Evolutionary conservation across 2,888 invertebrate species (phyloP), one percentile per base, ranked within the genome.

Genomic region (Cantharis flavilabris): DNA sequence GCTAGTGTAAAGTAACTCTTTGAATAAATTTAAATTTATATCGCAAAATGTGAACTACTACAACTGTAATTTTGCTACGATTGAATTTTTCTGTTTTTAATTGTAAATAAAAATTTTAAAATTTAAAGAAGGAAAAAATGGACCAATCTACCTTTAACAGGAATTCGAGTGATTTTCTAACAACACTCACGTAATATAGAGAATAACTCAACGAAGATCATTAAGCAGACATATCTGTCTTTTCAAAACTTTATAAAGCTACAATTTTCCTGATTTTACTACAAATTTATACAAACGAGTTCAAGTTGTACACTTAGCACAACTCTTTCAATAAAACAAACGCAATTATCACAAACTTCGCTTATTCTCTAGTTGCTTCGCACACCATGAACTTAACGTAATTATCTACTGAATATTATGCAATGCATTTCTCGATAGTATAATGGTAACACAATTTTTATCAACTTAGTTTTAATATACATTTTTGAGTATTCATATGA

Each of bases 251-350:
- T 76, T 72, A 62, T 69, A 71, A 76, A 75, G 69, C 69, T 67
- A 71, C 76, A 76, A 70, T 76, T 76, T 76, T 72, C 76, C 18
- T 72, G 76, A 76, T 76, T 76, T 76, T 76, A 76, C 71, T 76
- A 76, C 76, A 70, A 76, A 73, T 76, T 76, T 73, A 76, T 76
- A 76, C 76, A 77, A 75, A 74, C 75, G 74, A 75, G 72, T 75
- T 73, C 69, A 75, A 75, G 73, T 78, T 78, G 71, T 65, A 76
- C 79, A 79, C 78, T 77, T 76, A 77, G 79, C 77, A 71, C 71
- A 80, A 81, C 80, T 81, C 79, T 81, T 80, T 80, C 80, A 81
- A 80, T 81, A 80, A 81, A 80, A 81, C 81, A 81, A 80, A 80
- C 76, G 80, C 78, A 80, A 81, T 81, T 81, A 81, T 80, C 81